phyloP scores from a whole-genome alignment of 2,797 vertebrate genomes.

The Melanotaenia parkinsoni region DNA sequence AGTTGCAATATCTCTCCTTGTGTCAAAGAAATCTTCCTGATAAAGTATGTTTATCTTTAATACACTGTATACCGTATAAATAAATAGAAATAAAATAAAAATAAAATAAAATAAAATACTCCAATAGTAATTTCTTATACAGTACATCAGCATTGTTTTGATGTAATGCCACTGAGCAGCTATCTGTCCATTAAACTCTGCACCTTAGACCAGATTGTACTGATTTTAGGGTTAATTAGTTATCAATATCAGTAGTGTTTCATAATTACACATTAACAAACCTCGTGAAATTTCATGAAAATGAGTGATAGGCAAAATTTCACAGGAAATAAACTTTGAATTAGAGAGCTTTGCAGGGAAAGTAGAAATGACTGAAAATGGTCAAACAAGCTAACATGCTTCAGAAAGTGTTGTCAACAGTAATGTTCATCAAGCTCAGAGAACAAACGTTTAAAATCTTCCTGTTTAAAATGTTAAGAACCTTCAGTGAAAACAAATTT shows the following conservation, averaged over 20 bases:
- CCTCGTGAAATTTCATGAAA: neutral
- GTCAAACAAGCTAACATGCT: neutral
- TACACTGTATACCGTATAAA: neutral
- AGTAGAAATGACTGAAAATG: neutral
- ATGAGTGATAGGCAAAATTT: neutral
- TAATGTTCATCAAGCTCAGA: neutral
- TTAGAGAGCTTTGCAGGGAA: neutral
- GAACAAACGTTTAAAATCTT: neutral
- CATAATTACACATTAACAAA: neutral
- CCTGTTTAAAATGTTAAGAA: neutral
- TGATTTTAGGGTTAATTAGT: neutral
- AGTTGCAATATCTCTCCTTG: neutral
- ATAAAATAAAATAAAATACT: neutral
- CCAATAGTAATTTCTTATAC: no score
- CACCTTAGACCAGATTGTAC: neutral
- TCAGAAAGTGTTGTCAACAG: neutral
- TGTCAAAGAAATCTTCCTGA: no score
- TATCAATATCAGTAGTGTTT: neutral
- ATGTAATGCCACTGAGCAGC: neutral
- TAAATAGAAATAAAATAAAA: neutral
- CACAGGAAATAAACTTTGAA: no score
- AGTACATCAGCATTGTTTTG: neutral
- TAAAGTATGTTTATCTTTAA: neutral
- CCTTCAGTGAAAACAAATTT: neutral
- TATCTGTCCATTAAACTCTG: neutral